A percentile compares a stretch with the other conserved stretches of the same genome.
phyloP scores from a whole-genome alignment of 2,888 invertebrate genomes.

The Mimas tiliae region DNA sequence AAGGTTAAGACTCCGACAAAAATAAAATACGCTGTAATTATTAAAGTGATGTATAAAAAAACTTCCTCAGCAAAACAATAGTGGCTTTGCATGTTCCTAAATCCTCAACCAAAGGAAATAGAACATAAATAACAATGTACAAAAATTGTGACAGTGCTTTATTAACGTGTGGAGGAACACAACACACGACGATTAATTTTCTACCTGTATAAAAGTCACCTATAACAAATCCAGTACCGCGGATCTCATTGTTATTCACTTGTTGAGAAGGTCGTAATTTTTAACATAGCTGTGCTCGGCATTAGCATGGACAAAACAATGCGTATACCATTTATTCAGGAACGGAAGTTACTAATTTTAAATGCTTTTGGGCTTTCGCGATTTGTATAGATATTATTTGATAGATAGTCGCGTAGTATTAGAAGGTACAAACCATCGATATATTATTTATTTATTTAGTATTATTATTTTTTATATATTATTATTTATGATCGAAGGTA shows the following conservation, averaged over 20 bases:
- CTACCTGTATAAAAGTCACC: background rate
- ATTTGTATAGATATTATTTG: no score
- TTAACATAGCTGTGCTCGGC: constrained; percentile 49
- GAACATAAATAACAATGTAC: constrained; percentile 23
- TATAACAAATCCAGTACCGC: constrained; percentile 40
- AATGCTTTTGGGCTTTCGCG: no score
- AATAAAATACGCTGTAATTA: background rate
- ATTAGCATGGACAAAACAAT: constrained; percentile 54
- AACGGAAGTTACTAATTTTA: constrained; percentile 60
- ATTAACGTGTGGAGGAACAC: background rate
- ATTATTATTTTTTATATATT: no score
- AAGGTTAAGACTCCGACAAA: no score
- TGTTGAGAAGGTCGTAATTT: constrained; percentile 58
- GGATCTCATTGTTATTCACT: constrained; percentile 55
- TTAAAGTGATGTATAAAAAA: background rate
- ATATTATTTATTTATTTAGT: no score
- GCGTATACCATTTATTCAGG: constrained; percentile 48
- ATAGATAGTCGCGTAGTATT: no score
- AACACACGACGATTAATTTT: background rate
- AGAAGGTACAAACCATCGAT: no score
- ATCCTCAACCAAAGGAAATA: constrained; percentile 18
- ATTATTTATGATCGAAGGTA: no score
- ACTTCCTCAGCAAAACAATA: background rate
- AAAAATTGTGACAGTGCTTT: constrained; percentile 24
- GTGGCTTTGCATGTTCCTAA: constrained; percentile 1